Conservation (phyloP, 2,888 invertebrate genomes). For the Latrodectus hesperus region DNA sequence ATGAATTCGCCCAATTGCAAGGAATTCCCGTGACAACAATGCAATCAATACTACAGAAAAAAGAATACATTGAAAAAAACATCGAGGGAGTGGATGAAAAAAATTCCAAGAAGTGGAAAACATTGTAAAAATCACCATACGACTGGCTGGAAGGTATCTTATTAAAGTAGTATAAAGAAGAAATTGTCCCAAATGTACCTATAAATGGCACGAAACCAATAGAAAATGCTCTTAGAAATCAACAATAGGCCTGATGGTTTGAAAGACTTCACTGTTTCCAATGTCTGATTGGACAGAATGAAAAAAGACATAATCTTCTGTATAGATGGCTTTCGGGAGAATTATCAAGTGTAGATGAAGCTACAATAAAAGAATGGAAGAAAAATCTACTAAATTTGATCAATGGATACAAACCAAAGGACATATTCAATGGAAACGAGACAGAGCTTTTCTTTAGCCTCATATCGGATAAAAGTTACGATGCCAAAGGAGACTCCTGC, state of each 20-base stretch:
- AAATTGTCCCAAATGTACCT: too few species aligned
- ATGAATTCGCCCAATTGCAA: too few species aligned
- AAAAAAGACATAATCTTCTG: constrained; percentile 23
- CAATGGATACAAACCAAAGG: constrained; percentile 2
- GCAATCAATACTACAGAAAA: too few species aligned
- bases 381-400: constrained; percentile 18
- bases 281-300: constrained; percentile 22
- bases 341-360: neutral
- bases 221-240: constrained; percentile 15
- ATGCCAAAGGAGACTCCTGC: constrained; percentile 5
- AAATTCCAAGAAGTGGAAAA: too few species aligned
- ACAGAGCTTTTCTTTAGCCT: constrained; percentile 1
- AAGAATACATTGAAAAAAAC: too few species aligned
- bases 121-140: too few species aligned
- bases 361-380: constrained; percentile 21
- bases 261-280: constrained; percentile 21
- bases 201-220: neutral
- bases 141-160: too few species aligned
- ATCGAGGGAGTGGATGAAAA: too few species aligned
- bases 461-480: neutral
- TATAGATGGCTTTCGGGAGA: neutral
- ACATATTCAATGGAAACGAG: constrained; percentile 22
- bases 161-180: too few species aligned
- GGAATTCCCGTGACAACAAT: too few species aligned
- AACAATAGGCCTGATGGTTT: neutral